Percentiles rank a stretch among this genome's conserved stretches.
Evolutionary conservation across 1,140 invertebrate genomes (phyloP).

Genomic region (Thrips palmi): DNA sequence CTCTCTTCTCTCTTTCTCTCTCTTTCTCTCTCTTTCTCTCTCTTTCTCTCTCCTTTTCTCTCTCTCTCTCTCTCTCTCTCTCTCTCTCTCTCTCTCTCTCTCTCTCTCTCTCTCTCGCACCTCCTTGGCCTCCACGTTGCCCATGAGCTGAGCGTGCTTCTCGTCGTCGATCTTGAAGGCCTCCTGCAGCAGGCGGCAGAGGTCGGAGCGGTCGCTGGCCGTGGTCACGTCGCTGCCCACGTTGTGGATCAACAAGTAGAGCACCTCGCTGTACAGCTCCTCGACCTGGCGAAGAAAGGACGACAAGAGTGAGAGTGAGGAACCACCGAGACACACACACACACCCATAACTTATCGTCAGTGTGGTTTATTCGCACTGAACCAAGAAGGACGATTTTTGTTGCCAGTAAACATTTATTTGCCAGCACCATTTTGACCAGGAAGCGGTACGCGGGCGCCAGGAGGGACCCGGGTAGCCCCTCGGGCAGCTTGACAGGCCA

Average conservation of each 20-base stretch:
- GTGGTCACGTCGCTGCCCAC: slow-evolving; percentile 56
- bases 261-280: slow-evolving; percentile 76
- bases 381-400: neutral
- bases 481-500: too few relatives aligned
- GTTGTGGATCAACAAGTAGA: slow-evolving; percentile 87
- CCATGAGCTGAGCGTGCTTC: slow-evolving; percentile 45
- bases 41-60: too few relatives aligned
- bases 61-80: too few relatives aligned
- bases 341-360: too few relatives aligned
- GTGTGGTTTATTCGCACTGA: neutral
- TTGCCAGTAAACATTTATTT: neutral
- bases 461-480: too few relatives aligned
- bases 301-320: neutral
- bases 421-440: too few relatives aligned
- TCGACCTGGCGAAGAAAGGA: slow-evolving; percentile 44
- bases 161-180: slow-evolving; percentile 69
- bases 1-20: too few relatives aligned
- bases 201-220: slow-evolving; percentile 42
- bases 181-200: slow-evolving; percentile 70
- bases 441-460: too few relatives aligned
- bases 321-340: too few relatives aligned
- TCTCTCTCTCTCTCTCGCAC: too few relatives aligned
- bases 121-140: slow-evolving; percentile 51
- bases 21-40: too few relatives aligned
- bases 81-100: too few relatives aligned